These are phyloP conservation scores for Corythaixoides concolor DNA, from an alignment of 2,113 vertebrate genomes.

Conservation along the genomic window DNA sequence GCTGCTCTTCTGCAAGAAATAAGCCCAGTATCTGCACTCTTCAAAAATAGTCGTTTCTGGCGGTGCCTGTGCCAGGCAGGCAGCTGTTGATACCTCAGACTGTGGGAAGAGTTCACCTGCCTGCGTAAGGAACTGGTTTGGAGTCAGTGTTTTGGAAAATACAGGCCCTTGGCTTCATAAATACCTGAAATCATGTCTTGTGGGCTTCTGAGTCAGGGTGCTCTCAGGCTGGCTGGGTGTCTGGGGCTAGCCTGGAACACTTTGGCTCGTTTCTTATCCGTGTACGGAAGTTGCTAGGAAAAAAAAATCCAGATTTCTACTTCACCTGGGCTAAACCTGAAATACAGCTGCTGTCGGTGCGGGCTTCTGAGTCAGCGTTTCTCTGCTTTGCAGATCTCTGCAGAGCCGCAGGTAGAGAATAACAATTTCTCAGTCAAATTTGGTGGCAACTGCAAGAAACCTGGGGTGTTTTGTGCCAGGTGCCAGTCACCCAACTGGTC, in stretches of 20 bases:
- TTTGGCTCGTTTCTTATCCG: not conserved
- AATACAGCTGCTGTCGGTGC: not conserved
- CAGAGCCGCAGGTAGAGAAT: not conserved
- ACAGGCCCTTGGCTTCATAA: not conserved
- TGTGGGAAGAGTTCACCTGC: not conserved
- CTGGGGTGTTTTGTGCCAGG: not conserved
- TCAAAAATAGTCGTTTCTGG: not conserved
- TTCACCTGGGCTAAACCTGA: not conserved
- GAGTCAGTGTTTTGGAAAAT: not conserved
- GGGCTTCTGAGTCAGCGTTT: not conserved
- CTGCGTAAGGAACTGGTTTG: not conserved
- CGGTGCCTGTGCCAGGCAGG: not conserved
- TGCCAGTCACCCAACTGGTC: not conserved
- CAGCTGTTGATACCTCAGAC: not conserved
- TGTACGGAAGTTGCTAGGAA: not conserved
- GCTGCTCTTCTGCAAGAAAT: not conserved
- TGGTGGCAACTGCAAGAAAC: not conserved
- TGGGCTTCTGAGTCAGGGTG: not conserved
- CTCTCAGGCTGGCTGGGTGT: not conserved
- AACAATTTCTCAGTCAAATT: not conserved
- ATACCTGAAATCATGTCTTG: not conserved
- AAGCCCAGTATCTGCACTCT: not conserved
- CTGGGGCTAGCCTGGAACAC: rapidly evolving
- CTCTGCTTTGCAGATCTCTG: not conserved
- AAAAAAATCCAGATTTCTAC: not conserved